Evolutionary conservation across 2,113 vertebrate species (phyloP).

Genomic region (Cygnus atratus): DNA sequence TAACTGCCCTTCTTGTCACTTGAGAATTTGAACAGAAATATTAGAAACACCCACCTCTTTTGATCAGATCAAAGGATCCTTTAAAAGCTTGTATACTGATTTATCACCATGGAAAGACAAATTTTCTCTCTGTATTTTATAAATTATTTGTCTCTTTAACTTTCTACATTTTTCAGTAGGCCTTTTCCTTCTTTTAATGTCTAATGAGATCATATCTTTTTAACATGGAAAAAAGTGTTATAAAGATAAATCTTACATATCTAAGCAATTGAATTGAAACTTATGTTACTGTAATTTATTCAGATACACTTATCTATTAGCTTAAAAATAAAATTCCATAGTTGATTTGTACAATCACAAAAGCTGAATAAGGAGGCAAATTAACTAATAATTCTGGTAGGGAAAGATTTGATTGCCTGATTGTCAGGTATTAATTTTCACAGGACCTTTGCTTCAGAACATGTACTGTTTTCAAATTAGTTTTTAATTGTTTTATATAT

Average conservation of each 20-base stretch:
- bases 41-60: conserved; percentile 27
- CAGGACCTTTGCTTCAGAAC: not conserved
- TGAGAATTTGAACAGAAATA: conserved; percentile 43
- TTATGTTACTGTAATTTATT: not conserved
- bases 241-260: not conserved
- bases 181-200: not conserved
- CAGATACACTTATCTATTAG: not conserved
- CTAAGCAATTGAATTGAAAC: not conserved
- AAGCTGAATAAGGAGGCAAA: not conserved
- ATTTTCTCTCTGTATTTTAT: not conserved
- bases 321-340: not conserved
- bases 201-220: not conserved
- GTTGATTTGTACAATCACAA: not conserved
- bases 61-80: conserved; percentile 32
- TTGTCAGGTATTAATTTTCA: not conserved
- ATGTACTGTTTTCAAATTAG: not conserved
- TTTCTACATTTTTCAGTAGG: not conserved
- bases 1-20: conserved; percentile 21
- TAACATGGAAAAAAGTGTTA: not conserved
- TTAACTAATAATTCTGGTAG: not conserved
- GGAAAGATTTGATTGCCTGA: not conserved
- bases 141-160: not conserved
- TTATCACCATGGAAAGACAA: not conserved
- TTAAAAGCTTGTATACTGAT: conserved; percentile 11
- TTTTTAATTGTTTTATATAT: not conserved